These are phyloP conservation scores for Micoletzkya japonica DNA, from an alignment of 2,888 invertebrate genomes.

Conservation along the genomic window DNA sequence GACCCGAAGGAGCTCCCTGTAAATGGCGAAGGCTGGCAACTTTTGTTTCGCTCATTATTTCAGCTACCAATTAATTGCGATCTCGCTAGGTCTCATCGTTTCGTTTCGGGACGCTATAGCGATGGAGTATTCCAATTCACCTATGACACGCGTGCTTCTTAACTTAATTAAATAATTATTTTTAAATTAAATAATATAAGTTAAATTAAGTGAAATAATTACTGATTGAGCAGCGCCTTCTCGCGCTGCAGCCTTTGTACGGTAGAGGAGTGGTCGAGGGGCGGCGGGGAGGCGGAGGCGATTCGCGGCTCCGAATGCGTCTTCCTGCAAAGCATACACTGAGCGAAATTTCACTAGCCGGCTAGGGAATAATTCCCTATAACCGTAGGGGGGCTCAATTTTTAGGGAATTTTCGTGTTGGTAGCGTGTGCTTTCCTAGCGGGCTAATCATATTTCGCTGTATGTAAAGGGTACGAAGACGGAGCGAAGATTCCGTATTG, in stretches of 20 bases:
- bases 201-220: neutral
- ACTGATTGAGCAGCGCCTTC: constrained; percentile 31
- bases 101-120: no score
- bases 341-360: neutral
- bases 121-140: no score
- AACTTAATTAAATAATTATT: neutral
- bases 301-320: constrained; percentile 34
- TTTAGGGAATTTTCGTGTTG: no score
- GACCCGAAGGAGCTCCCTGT: constrained; percentile 33
- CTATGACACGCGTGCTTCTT: no score
- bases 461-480: no score
- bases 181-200: neutral
- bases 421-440: no score
- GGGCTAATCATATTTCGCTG: no score
- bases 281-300: constrained; percentile 13
- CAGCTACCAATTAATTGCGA: no score
- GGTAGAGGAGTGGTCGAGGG: constrained; percentile 2
- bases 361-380: no score
- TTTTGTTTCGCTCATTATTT: neutral
- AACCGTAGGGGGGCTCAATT: no score
- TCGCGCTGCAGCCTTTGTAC: constrained; percentile 30
- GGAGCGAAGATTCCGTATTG: no score
- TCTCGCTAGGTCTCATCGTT: no score
- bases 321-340: constrained; percentile 26
- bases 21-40: neutral